phyloP scores from a whole-genome alignment of 1,140 invertebrate genomes.

The Drosophila lowei region DNA sequence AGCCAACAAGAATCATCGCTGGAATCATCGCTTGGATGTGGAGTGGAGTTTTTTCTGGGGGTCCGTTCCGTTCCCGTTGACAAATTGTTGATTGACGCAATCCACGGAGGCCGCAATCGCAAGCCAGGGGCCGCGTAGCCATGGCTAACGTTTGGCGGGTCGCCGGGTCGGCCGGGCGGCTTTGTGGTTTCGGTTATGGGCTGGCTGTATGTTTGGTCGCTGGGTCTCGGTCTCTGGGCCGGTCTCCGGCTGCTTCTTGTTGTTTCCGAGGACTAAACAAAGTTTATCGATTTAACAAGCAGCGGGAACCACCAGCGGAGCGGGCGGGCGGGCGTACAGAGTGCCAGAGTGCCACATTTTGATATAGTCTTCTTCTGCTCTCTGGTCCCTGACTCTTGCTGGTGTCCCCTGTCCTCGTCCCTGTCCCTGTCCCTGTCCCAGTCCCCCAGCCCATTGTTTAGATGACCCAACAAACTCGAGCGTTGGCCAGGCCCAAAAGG shows the following conservation, averaged over 20 bases:
- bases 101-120: slow-evolving; percentile 25
- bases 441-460: slow-evolving; percentile 58
- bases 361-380: slow-evolving; percentile 25
- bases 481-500: slow-evolving; percentile 37
- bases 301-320: slow-evolving; percentile 38
- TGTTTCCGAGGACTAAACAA: slow-evolving; percentile 78
- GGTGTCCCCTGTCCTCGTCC: too few species aligned
- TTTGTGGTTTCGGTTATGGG: slow-evolving; percentile 43
- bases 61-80: slow-evolving; percentile 51
- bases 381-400: slow-evolving; percentile 14
- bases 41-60: background rate
- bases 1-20: slow-evolving; percentile 4
- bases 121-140: slow-evolving; percentile 53
- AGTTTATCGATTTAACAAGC: slow-evolving; percentile 81
- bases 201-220: slow-evolving; percentile 22
- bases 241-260: slow-evolving; percentile 48
- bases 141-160: slow-evolving; percentile 36
- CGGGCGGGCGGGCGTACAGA: slow-evolving; percentile 34
- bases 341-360: slow-evolving; percentile 74
- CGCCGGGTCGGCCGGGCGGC: slow-evolving; percentile 5
- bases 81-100: slow-evolving; percentile 80
- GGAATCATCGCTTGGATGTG: background rate
- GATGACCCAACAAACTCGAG: slow-evolving; percentile 78
- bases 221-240: slow-evolving; percentile 45
- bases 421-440: background rate